A percentile compares a stretch with the other conserved stretches of the same genome.
Evolutionary conservation across 2,888 invertebrate species (phyloP).

Genomic region (Arrhopalites spinosus): DNA sequence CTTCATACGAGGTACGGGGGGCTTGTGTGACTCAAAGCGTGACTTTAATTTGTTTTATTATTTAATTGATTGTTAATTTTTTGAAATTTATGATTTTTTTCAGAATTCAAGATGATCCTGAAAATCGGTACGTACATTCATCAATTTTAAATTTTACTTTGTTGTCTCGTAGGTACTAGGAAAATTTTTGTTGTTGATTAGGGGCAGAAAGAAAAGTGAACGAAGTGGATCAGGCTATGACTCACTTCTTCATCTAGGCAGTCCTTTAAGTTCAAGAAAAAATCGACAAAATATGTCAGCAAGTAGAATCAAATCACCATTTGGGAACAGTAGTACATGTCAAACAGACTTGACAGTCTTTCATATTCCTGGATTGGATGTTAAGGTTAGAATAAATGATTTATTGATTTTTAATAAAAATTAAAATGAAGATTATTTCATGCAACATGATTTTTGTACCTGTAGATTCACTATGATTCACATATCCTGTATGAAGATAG

Average conservation of each 20-base stretch:
- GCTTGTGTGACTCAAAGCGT: no score
- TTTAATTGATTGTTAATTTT: no score
- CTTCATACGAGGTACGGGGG: constrained; percentile 85
- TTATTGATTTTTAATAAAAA: no score
- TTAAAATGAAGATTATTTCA: not conserved
- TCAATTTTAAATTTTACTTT: no score
- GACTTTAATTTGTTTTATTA: no score
- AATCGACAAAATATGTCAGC: constrained; percentile 41
- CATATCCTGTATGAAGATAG: constrained; percentile 72
- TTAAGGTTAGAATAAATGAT: constrained; percentile 68
- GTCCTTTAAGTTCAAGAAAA: constrained; percentile 50
- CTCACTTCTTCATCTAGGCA: constrained; percentile 51
- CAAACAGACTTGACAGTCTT: constrained; percentile 79
- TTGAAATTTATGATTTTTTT: no score
- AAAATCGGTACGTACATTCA: constrained; percentile 37
- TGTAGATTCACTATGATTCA: constrained; percentile 78
- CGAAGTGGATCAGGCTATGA: constrained; percentile 54
- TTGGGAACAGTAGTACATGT: constrained; percentile 37
- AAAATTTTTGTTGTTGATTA: constrained; percentile 23
- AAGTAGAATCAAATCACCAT: constrained; percentile 46
- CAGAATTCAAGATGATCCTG: constrained; percentile 66
- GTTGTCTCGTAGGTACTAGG: no score
- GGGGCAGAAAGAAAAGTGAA: constrained; percentile 49
- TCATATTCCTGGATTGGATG: constrained; percentile 87
- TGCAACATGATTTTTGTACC: not conserved